These are phyloP conservation scores for Calameuta filiformis DNA, from an alignment of 2,888 invertebrate genomes.

Conservation along the genomic window DNA sequence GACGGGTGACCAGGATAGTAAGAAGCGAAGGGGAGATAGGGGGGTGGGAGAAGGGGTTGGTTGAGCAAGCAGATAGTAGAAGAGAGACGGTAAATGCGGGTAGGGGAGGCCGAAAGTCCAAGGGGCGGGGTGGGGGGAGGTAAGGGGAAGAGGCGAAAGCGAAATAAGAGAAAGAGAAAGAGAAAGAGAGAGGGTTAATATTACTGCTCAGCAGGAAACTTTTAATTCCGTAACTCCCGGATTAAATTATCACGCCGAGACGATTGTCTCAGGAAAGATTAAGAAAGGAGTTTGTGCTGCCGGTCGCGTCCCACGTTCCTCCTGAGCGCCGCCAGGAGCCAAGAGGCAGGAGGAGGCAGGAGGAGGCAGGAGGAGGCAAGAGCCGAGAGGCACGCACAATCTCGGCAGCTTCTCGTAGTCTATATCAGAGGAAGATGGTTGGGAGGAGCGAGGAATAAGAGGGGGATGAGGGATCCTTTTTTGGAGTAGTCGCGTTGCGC, in stretches of 20 bases:
- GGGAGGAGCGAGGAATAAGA: neutral
- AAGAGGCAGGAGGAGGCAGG: too few species aligned
- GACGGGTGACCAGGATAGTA: slow-evolving; percentile 18
- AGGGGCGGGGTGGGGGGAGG: neutral
- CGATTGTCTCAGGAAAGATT: slow-evolving; percentile 62
- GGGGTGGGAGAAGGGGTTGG: neutral
- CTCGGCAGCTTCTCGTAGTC: neutral
- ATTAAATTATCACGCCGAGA: slow-evolving; percentile 63
- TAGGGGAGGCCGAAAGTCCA: too few species aligned
- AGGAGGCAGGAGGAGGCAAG: too few species aligned
- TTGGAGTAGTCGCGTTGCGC: slow-evolving; percentile 4
- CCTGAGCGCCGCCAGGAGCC: slow-evolving; percentile 3
- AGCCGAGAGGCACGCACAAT: too few species aligned
- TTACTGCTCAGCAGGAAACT: slow-evolving; percentile 58
- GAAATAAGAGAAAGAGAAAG: slow-evolving; percentile 18
- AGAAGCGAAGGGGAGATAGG: slow-evolving; percentile 2
- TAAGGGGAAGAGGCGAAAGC: slow-evolving; percentile 14
- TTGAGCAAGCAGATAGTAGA: slow-evolving; percentile 2
- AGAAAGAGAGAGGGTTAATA: slow-evolving; percentile 20
- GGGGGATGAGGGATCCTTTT: slow-evolving; percentile 27
- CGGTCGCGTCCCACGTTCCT: slow-evolving; percentile 20
- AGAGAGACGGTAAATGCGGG: neutral
- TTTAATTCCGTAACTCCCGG: slow-evolving; percentile 63
- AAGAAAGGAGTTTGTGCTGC: slow-evolving; percentile 45
- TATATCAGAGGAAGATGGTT: neutral